Conservation (phyloP, 2,797 vertebrate genomes). For the Toxotes lorentzi region DNA sequence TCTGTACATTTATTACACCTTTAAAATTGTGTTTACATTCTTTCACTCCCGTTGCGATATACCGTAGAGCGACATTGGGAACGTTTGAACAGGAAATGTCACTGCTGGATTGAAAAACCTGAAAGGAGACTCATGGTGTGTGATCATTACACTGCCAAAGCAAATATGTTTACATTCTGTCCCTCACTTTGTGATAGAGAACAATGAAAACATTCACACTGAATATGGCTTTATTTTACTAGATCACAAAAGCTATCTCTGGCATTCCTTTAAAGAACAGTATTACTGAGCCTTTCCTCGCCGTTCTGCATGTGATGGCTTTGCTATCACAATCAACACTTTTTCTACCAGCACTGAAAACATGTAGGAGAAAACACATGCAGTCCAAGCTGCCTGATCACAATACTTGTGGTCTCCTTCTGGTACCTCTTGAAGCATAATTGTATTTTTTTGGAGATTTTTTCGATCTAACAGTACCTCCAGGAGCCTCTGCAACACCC, state of each 20-base stretch:
- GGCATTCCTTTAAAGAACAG: neutral
- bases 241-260: neutral
- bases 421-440: neutral
- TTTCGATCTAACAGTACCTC: neutral
- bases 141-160: neutral
- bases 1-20: neutral
- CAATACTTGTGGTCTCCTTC: neutral
- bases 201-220: neutral
- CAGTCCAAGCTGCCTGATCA: no score
- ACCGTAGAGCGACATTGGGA: neutral
- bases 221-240: neutral
- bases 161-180: neutral
- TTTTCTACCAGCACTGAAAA: neutral
- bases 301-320: neutral
- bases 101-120: neutral
- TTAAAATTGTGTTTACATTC: neutral
- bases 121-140: neutral
- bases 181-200: neutral
- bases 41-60: neutral
- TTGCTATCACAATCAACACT: neutral
- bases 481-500: slow-evolving; percentile 2
- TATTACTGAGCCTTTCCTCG: neutral
- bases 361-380: neutral
- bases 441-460: neutral
- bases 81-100: neutral